Evolutionary conservation across 2,888 invertebrate species (phyloP).

Genomic region (Mesoligia furuncula): DNA sequence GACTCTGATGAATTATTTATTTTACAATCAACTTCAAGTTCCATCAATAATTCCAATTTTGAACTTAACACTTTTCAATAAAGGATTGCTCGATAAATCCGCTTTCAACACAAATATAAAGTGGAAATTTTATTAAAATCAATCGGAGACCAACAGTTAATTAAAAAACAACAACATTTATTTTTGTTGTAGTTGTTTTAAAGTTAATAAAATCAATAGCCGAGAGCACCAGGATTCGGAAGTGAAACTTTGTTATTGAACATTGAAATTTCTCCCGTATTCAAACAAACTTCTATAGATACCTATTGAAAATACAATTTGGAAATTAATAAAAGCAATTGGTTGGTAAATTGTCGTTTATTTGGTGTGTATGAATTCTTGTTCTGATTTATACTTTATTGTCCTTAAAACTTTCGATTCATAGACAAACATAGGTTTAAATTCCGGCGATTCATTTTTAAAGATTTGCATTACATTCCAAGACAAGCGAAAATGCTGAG

Average conservation of each 20-base stretch:
- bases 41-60: not conserved
- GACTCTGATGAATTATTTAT: not conserved
- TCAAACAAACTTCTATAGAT: slow-evolving; percentile 56
- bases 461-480: not conserved
- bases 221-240: slow-evolving; percentile 21
- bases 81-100: not conserved
- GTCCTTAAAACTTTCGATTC: slow-evolving; percentile 14
- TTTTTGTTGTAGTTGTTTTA: slow-evolving; percentile 51
- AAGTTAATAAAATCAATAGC: slow-evolving; percentile 53
- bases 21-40: not conserved
- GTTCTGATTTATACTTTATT: slow-evolving; percentile 35
- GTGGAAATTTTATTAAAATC: slow-evolving; percentile 22
- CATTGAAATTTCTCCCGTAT: slow-evolving; percentile 51
- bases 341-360: slow-evolving; percentile 56
- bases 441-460: not conserved
- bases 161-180: slow-evolving; percentile 47
- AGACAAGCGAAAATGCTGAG: not conserved
- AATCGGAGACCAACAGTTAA: slow-evolving; percentile 40
- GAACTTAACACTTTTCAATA: not conserved
- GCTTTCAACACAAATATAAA: slow-evolving; percentile 27
- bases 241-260: slow-evolving; percentile 54
- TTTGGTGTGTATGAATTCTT: slow-evolving; percentile 39
- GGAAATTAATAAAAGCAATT: slow-evolving; percentile 60
- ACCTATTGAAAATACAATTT: slow-evolving; percentile 64
- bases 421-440: not conserved